Evolutionary conservation across 2,888 invertebrate species (phyloP).

Genomic region (Tricholauxania praeusta): DNA sequence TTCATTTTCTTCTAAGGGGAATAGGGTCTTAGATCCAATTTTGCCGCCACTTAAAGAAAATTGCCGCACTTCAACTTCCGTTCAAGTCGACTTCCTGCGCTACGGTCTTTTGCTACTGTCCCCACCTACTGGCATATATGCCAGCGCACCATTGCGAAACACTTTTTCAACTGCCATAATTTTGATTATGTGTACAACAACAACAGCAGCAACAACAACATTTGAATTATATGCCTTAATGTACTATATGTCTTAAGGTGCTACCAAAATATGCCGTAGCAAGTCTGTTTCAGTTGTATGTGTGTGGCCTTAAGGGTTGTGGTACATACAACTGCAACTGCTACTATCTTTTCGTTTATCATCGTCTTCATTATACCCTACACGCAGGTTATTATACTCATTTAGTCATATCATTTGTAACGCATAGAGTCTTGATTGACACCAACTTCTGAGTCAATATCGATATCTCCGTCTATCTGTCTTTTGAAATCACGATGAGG

Average conservation of each 20-base stretch:
- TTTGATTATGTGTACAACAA: conserved; percentile 1
- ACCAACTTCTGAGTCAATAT: too few species aligned
- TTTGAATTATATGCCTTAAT: conserved; percentile 25
- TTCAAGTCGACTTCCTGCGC: conserved; percentile 19
- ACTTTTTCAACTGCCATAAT: conserved; percentile 21
- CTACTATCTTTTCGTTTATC: too few species aligned
- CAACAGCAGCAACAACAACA: background rate
- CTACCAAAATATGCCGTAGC: background rate
- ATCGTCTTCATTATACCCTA: too few species aligned
- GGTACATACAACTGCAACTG: too few species aligned
- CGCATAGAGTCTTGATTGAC: too few species aligned
- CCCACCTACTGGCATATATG: background rate
- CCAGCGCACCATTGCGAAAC: background rate
- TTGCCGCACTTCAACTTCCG: conserved; percentile 33
- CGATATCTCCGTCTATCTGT: too few species aligned
- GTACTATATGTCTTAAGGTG: conserved; percentile 22
- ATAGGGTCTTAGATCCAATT: background rate
- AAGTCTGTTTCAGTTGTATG: background rate
- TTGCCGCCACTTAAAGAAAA: conserved; percentile 24
- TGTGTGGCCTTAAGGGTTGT: background rate
- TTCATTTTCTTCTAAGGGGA: background rate
- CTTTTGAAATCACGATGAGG: too few species aligned
- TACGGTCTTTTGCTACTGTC: background rate
- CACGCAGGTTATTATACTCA: too few species aligned
- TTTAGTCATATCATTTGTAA: too few species aligned